These are phyloP conservation scores for Hoplodrina blanda DNA, from an alignment of 2,888 invertebrate species.

Conservation along the genomic window DNA sequence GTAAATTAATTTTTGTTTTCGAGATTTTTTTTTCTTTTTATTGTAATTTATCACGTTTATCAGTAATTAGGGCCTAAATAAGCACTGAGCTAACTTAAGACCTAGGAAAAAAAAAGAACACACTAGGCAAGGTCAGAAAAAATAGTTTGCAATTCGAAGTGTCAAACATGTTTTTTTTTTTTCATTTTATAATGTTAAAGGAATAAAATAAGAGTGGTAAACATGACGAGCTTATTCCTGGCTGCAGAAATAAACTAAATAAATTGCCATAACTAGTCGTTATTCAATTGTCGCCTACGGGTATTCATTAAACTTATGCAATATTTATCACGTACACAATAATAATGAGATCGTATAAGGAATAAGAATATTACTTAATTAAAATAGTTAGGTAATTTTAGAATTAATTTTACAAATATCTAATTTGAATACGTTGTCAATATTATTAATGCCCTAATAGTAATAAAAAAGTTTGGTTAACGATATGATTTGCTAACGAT, in stretches of 20 bases:
- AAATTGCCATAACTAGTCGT: not conserved
- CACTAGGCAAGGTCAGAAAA: too few relatives aligned
- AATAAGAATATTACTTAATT: not conserved
- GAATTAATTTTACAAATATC: not conserved
- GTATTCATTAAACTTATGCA: not conserved
- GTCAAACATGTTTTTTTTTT: too few relatives aligned
- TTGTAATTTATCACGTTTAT: too few relatives aligned
- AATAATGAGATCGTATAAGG: not conserved
- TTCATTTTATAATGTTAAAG: too few relatives aligned
- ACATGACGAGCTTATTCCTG: not conserved
- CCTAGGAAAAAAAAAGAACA: too few relatives aligned
- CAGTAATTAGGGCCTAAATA: too few relatives aligned
- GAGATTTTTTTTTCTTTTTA: not conserved
- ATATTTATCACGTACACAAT: too few relatives aligned
- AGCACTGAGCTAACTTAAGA: too few relatives aligned
- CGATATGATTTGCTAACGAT: not conserved
- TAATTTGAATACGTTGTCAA: not conserved
- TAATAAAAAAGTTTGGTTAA: not conserved
- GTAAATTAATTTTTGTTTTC: not conserved
- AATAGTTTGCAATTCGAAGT: too few relatives aligned
- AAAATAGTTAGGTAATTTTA: too few relatives aligned
- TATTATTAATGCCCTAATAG: not conserved
- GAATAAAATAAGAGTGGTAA: too few relatives aligned
- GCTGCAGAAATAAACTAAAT: too few relatives aligned
- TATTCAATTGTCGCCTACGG: slow-evolving; percentile 5